Evolutionary conservation across 2,888 invertebrate species (phyloP).

Genomic region (Lepeophtheirus nordmannii): DNA sequence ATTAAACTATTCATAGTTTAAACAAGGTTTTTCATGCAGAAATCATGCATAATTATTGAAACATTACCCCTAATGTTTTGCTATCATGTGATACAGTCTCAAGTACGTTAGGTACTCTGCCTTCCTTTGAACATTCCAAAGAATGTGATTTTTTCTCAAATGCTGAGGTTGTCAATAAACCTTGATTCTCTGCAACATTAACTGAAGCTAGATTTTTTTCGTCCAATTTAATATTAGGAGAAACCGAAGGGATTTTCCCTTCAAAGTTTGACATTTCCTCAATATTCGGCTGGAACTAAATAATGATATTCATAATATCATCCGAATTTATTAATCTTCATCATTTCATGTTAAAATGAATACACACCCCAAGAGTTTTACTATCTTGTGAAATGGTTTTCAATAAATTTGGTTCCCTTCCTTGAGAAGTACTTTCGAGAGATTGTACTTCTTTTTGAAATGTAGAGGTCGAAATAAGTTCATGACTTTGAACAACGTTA

Average conservation of each 20-base stretch:
- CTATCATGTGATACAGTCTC: background rate
- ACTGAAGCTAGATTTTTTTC: background rate
- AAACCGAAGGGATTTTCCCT: background rate
- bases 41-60: too few relatives aligned
- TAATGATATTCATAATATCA: too few relatives aligned
- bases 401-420: background rate
- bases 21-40: too few relatives aligned
- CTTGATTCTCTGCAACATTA: background rate
- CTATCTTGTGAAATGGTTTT: background rate
- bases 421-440: background rate
- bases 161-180: background rate
- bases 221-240: background rate
- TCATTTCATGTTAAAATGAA: too few relatives aligned
- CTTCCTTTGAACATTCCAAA: background rate
- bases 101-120: background rate
- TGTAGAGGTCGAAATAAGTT: background rate
- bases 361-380: background rate
- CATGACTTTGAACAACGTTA: background rate
- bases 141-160: background rate
- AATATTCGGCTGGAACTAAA: background rate
- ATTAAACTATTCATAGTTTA: too few relatives aligned
- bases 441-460: background rate
- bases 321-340: too few relatives aligned
- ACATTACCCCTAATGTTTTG: background rate
- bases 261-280: constrained; percentile 1